Percentiles rank a stretch among this genome's conserved stretches.
These are phyloP conservation scores for Crocallis elinguaria DNA, from an alignment of 2,888 invertebrate species.

Conservation along the genomic window DNA sequence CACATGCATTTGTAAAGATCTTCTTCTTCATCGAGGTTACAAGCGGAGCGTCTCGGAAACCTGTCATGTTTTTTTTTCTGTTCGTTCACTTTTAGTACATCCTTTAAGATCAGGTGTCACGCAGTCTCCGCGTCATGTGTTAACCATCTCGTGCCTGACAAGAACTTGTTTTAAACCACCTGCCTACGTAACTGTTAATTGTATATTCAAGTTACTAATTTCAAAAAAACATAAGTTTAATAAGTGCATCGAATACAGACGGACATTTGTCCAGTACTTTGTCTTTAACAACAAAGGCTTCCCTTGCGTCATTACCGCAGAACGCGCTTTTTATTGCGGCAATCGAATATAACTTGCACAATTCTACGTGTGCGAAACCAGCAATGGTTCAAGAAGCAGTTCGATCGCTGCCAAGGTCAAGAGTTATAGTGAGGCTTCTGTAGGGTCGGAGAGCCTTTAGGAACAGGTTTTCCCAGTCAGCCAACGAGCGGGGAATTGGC, in stretches of 20 bases:
- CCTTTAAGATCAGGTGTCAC: conserved; percentile 41
- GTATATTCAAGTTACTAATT: background rate
- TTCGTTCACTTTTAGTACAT: conserved; percentile 1
- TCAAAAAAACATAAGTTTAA: background rate
- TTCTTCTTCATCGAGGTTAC: background rate
- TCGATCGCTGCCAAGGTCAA: conserved; percentile 42
- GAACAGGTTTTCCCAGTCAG: conserved; percentile 60
- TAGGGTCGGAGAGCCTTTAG: conserved; percentile 42
- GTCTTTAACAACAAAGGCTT: background rate
- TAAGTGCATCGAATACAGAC: conserved; percentile 15
- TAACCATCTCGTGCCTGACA: conserved; percentile 29
- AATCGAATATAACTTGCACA: conserved; percentile 24
- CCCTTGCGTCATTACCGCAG: conserved; percentile 8
- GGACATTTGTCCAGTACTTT: conserved; percentile 5
- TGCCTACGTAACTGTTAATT: background rate
- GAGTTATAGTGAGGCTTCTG: conserved; percentile 28
- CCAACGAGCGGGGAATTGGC: conserved; percentile 46
- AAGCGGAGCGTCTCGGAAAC: background rate
- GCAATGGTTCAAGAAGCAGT: conserved; percentile 35
- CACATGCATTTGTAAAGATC: background rate
- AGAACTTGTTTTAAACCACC: conserved; percentile 16
- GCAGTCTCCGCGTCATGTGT: conserved; percentile 39
- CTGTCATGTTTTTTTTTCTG: conserved; percentile 2
- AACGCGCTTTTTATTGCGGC: conserved; percentile 39
- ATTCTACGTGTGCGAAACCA: conserved; percentile 24